Conservation (phyloP, 2,888 invertebrate genomes). For the Liposcelis brunnea region DNA sequence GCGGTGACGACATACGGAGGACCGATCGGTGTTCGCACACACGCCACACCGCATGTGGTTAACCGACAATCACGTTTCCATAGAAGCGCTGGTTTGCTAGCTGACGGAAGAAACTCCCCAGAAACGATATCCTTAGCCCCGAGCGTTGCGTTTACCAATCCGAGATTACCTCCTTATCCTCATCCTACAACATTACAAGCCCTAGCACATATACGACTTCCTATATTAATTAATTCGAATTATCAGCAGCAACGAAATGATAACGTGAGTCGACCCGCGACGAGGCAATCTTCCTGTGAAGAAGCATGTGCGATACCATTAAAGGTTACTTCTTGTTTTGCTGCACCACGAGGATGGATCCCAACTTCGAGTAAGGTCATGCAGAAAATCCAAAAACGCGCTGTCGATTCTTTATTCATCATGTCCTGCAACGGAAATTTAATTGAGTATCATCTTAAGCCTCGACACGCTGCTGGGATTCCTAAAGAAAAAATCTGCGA, state of each 20-base stretch:
- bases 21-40: conserved; percentile 76
- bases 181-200: conserved; percentile 64
- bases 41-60: conserved; percentile 83
- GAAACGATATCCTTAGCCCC: conserved; percentile 19
- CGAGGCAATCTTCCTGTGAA: conserved; percentile 1
- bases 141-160: conserved; percentile 38
- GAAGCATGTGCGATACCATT: conserved; percentile 32
- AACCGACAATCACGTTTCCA: conserved; percentile 91
- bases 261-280: conserved; percentile 2
- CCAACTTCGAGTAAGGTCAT: conserved; percentile 26
- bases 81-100: conserved; percentile 78
- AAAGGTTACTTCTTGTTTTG: conserved; percentile 62
- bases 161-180: conserved; percentile 80
- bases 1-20: conserved; percentile 95
- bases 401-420: conserved; percentile 72
- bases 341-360: conserved; percentile 26
- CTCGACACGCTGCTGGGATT: conserved; percentile 46
- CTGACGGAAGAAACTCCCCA: conserved; percentile 54
- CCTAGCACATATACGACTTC: conserved; percentile 62
- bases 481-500: conserved; percentile 74
- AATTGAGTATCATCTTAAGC: conserved; percentile 76
- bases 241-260: conserved; percentile 24
- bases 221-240: conserved; percentile 10
- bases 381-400: conserved; percentile 26
- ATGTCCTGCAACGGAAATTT: conserved; percentile 78